Evolutionary conservation across 2,888 invertebrate genomes (phyloP).

Genomic region (Seira ritae): DNA sequence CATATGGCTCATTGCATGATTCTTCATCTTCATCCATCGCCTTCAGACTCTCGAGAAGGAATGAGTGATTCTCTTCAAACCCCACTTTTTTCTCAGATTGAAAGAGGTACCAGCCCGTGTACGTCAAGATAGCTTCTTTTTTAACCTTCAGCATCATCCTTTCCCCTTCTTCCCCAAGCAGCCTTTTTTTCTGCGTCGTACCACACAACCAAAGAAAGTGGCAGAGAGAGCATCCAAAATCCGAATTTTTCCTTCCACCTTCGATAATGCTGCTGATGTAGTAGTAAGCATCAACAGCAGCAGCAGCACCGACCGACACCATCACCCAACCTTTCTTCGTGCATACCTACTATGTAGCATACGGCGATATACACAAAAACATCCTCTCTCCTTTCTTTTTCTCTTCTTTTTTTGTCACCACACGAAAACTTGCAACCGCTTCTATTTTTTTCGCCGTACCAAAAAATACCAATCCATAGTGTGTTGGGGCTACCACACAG

Average conservation of each 20-base stretch:
- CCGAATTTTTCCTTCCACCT: slow-evolving; percentile 20
- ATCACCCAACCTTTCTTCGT: not conserved
- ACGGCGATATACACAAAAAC: not conserved
- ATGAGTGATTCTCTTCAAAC: too few relatives aligned
- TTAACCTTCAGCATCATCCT: too few relatives aligned
- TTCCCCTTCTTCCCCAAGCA: not conserved
- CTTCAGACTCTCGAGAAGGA: too few relatives aligned
- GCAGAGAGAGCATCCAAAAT: too few relatives aligned
- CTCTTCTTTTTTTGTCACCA: not conserved
- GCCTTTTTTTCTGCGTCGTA: slow-evolving; percentile 23
- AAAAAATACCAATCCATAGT: not conserved
- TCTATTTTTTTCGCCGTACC: not conserved
- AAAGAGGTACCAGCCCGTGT: too few relatives aligned
- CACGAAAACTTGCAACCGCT: not conserved
- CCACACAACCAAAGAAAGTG: slow-evolving; percentile 24
- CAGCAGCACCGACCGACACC: too few relatives aligned
- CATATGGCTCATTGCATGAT: too few relatives aligned
- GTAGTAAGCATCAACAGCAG: too few relatives aligned
- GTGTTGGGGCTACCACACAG: slow-evolving; percentile 16
- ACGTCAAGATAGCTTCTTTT: too few relatives aligned
- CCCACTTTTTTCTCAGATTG: too few relatives aligned
- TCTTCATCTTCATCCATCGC: too few relatives aligned
- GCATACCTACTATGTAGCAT: not conserved
- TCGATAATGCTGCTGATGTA: too few relatives aligned
- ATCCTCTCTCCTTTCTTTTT: not conserved